Conservation (phyloP, 2,113 vertebrate genomes). For the Emydura subglobosa region DNA sequence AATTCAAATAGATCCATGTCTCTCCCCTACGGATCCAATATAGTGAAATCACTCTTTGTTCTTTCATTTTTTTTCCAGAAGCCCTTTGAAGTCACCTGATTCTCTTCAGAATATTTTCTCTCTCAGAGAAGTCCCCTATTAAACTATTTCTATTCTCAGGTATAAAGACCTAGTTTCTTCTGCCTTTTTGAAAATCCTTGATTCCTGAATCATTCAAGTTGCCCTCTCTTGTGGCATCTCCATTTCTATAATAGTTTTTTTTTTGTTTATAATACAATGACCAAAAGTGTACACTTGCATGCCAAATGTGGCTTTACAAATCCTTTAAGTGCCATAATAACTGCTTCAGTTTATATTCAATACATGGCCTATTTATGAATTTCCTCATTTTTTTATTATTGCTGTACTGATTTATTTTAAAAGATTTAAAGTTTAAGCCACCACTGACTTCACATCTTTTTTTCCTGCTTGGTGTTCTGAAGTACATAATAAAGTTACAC, state of each 20-base stretch:
- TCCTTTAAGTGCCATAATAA: not conserved
- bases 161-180: not conserved
- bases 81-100: too few relatives aligned
- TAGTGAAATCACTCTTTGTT: too few relatives aligned
- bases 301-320: not conserved
- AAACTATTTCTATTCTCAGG: not conserved
- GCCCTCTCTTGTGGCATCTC: not conserved
- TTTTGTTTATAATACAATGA: constrained; percentile 1
- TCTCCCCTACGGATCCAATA: not conserved
- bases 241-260: not conserved
- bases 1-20: not conserved
- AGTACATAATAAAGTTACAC: not conserved
- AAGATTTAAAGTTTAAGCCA: not conserved
- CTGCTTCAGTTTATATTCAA: not conserved
- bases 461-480: not conserved
- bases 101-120: not conserved
- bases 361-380: not conserved
- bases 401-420: not conserved
- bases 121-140: not conserved
- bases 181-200: not conserved
- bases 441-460: not conserved
- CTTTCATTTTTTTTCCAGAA: not conserved
- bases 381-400: not conserved
- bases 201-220: not conserved
- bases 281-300: not conserved